Conservation (phyloP, 2,797 vertebrate genomes). For the Nyctalus aviator region DNA sequence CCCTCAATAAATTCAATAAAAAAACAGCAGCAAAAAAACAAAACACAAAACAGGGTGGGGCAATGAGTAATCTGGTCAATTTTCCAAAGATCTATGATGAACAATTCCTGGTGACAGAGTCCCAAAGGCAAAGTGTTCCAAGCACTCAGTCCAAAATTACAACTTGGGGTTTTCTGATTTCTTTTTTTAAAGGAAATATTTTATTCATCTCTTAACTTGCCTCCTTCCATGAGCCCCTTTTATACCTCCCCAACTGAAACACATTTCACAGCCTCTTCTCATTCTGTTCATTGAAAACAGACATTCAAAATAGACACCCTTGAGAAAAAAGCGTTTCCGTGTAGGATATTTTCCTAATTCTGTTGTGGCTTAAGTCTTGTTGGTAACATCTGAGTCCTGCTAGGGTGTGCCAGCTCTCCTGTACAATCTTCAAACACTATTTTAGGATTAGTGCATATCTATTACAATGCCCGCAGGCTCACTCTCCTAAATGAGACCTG, state of each 20-base stretch:
- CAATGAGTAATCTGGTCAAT: background rate
- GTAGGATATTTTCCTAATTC: background rate
- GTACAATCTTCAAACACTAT: slow-evolving; percentile 15
- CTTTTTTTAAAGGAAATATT: background rate
- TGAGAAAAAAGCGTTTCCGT: background rate
- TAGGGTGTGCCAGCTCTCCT: background rate
- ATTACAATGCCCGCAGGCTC: slow-evolving; percentile 42
- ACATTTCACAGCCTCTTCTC: background rate
- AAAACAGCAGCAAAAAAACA: background rate
- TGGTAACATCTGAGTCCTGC: background rate
- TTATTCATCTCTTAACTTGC: background rate
- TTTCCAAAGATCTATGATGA: background rate
- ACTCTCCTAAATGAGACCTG: background rate
- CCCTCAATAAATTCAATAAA: background rate
- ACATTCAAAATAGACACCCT: background rate
- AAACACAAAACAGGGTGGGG: background rate
- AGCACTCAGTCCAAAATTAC: background rate
- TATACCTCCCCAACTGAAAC: background rate
- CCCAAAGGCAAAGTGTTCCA: background rate
- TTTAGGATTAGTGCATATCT: slow-evolving; percentile 29
- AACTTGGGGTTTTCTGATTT: background rate
- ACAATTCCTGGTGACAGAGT: background rate
- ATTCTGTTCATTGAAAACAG: background rate
- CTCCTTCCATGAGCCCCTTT: background rate
- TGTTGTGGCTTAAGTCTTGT: background rate